Conservation (phyloP, 2,888 invertebrate species). For the Dolichopus griseipennis region DNA sequence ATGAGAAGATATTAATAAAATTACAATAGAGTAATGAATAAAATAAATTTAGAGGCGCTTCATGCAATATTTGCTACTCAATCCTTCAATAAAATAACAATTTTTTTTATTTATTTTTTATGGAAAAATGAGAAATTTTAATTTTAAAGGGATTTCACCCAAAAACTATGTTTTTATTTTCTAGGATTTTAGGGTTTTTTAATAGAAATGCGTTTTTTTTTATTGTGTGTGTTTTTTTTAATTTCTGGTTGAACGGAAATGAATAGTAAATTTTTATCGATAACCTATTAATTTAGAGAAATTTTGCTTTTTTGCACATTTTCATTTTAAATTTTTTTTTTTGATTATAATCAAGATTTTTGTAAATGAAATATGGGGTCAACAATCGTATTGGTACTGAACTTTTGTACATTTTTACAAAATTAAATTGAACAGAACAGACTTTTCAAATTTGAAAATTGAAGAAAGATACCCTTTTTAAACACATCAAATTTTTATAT, state of each 20-base stretch:
- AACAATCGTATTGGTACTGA: background rate
- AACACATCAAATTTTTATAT: too few species aligned
- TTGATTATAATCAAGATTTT: too few species aligned
- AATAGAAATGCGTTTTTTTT: background rate
- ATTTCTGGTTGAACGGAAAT: background rate
- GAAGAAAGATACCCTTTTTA: too few species aligned
- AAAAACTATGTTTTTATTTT: background rate
- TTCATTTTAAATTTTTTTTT: too few species aligned
- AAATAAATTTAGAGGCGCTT: background rate
- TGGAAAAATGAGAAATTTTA: background rate
- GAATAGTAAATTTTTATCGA: background rate
- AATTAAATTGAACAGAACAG: too few species aligned
- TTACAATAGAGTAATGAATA: background rate
- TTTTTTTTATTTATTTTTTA: too few species aligned
- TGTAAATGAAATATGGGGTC: background rate
- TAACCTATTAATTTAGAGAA: background rate
- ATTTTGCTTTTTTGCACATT: background rate
- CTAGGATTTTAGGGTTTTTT: background rate
- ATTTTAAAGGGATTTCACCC: background rate
- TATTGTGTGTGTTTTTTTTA: background rate
- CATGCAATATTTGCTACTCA: conserved; percentile 4
- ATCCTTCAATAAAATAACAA: background rate
- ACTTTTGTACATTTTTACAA: background rate
- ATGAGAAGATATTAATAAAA: too few species aligned
- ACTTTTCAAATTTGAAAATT: too few species aligned